Evolutionary conservation across 2,797 vertebrate species (phyloP).

Genomic region (Brachyalestes nurse): DNA sequence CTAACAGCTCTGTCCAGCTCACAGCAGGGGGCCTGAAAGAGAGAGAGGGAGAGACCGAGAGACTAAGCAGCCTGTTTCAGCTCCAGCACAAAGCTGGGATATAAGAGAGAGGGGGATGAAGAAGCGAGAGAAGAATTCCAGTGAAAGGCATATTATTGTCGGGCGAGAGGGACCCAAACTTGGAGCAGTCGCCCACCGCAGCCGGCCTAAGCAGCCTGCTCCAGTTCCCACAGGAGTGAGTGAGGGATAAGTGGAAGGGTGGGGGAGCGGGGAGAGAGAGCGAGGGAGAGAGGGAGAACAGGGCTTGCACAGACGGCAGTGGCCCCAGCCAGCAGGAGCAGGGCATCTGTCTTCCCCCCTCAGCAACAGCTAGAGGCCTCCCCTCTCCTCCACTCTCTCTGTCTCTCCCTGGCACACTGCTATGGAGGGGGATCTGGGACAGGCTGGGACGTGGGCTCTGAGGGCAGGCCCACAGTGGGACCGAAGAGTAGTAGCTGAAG

Average conservation of each 20-base stretch:
- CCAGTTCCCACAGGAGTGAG: constrained; percentile 50
- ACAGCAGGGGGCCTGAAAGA: constrained; percentile 19
- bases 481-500: constrained; percentile 23
- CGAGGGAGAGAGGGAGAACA: constrained; percentile 58
- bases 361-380: constrained; percentile 67
- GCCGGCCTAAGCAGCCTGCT: constrained; percentile 40
- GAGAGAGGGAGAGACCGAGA: not conserved
- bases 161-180: constrained; percentile 43
- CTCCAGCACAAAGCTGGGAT: constrained; percentile 21
- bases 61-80: constrained; percentile 26
- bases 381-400: constrained; percentile 49
- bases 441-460: constrained; percentile 7
- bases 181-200: constrained; percentile 36
- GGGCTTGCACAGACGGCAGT: constrained; percentile 69
- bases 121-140: constrained; percentile 20
- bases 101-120: constrained; percentile 17
- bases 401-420: constrained; percentile 49
- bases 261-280: constrained; percentile 44
- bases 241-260: constrained; percentile 41
- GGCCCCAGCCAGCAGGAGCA: constrained; percentile 75
- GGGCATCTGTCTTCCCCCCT: constrained; percentile 74
- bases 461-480: constrained; percentile 8
- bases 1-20: constrained; percentile 47
- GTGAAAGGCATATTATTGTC: constrained; percentile 45
- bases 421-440: constrained; percentile 30